Evolutionary conservation across 2,113 vertebrate species (phyloP).

Genomic region (Anhinga rufa): DNA sequence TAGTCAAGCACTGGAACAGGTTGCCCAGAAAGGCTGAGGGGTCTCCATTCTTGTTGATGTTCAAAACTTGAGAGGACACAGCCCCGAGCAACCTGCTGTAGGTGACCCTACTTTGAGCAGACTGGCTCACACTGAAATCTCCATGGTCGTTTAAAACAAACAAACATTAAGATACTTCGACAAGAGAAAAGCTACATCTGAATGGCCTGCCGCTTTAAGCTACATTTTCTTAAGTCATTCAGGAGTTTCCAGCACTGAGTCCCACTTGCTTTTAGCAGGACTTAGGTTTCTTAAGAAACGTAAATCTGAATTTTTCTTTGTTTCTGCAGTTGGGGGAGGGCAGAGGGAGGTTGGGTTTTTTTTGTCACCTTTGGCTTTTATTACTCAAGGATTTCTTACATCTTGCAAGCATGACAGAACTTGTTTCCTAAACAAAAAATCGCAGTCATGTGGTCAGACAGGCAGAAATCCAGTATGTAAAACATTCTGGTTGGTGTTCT

Average conservation of each 20-base stretch:
- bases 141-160: neutral
- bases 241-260: neutral
- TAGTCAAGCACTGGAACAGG: neutral
- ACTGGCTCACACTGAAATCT: neutral
- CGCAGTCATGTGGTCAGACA: neutral
- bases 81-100: neutral
- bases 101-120: neutral
- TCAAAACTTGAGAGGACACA: neutral
- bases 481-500: neutral
- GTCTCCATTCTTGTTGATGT: neutral
- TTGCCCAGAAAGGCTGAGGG: neutral
- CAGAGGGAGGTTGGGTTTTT: accelerated
- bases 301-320: neutral
- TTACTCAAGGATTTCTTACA: neutral
- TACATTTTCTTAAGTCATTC: neutral
- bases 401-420: neutral
- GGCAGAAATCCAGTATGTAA: neutral
- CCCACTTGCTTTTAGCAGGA: neutral
- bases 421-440: neutral
- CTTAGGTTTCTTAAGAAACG: neutral
- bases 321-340: neutral
- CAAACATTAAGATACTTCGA: neutral
- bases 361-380: neutral
- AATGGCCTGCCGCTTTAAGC: neutral
- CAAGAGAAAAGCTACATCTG: neutral